These are phyloP conservation scores for Incurvaria masculella DNA, from an alignment of 2,888 invertebrate species.

Conservation along the genomic window DNA sequence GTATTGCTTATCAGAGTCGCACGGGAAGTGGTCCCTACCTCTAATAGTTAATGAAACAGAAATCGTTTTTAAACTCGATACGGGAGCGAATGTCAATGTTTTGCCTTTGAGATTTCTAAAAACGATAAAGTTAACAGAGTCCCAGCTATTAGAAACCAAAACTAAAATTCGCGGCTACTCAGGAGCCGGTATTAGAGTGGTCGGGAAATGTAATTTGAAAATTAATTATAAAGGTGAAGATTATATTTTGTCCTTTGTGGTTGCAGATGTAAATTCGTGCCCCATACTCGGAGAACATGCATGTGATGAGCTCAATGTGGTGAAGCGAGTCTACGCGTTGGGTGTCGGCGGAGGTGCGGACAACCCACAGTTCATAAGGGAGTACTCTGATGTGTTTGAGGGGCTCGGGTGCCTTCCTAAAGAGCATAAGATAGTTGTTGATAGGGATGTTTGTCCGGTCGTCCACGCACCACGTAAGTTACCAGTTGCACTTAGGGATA, in stretches of 20 bases:
- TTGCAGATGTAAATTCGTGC: neutral
- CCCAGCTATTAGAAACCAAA: neutral
- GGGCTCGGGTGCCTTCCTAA: constrained; percentile 12
- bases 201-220: constrained; percentile 6
- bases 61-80: constrained; percentile 16
- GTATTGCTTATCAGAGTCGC: neutral
- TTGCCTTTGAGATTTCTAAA: constrained; percentile 9
- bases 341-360: constrained; percentile 4
- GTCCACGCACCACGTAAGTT: constrained; percentile 17
- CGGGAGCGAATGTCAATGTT: constrained; percentile 17
- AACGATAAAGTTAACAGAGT: constrained; percentile 2
- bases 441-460: constrained; percentile 11
- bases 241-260: neutral
- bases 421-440: constrained; percentile 12
- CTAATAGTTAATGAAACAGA: neutral
- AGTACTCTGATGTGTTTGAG: constrained; percentile 11
- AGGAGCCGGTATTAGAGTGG: neutral
- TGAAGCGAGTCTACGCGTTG: constrained; percentile 8
- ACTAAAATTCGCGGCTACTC: constrained; percentile 1
- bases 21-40: neutral
- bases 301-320: constrained; percentile 14
- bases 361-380: constrained; percentile 2
- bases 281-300: constrained; percentile 4
- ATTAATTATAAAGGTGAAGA: constrained; percentile 3
- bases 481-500: constrained; percentile 15